These are phyloP conservation scores for Choristoneura fumiferana DNA, from an alignment of 1,140 invertebrate genomes.

Conservation along the genomic window DNA sequence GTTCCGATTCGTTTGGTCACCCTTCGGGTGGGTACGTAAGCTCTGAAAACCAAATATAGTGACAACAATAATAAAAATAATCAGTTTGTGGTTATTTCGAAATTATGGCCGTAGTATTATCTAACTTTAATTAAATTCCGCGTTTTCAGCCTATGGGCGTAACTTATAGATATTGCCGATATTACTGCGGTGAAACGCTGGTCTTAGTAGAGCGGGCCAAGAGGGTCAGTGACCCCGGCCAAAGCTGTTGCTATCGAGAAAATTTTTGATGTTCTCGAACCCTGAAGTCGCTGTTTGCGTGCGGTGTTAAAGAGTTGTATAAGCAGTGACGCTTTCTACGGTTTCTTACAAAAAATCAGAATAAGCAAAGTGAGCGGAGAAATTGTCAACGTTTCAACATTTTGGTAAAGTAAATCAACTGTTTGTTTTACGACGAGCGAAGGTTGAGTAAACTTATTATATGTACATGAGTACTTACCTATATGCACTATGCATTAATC, in stretches of 20 bases:
- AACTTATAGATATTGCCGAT: slow-evolving; percentile 9
- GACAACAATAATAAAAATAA: too few species aligned
- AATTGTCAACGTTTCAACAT: slow-evolving; percentile 62
- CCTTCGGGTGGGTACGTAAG: too few species aligned
- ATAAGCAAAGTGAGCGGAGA: slow-evolving; percentile 67
- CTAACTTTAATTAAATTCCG: slow-evolving; percentile 8
- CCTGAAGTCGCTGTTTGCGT: slow-evolving; percentile 35
- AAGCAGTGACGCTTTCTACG: slow-evolving; percentile 66
- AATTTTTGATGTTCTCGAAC: slow-evolving; percentile 37
- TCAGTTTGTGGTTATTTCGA: background rate
- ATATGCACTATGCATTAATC: too few species aligned
- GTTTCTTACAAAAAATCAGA: slow-evolving; percentile 47
- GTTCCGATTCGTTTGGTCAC: too few species aligned
- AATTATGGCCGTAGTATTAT: background rate
- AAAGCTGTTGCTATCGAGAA: slow-evolving; percentile 45
- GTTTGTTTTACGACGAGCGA: background rate
- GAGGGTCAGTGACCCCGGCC: slow-evolving; percentile 48
- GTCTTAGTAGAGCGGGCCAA: slow-evolving; percentile 39
- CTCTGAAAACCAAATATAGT: too few species aligned
- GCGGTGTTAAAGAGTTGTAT: slow-evolving; percentile 56
- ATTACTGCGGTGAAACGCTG: slow-evolving; percentile 25
- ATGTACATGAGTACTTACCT: background rate
- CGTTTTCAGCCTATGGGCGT: slow-evolving; percentile 13
- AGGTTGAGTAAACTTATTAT: background rate
- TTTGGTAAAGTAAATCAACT: slow-evolving; percentile 50